Percentiles rank a stretch among this genome's conserved stretches.
Evolutionary conservation across 2,797 vertebrate genomes (phyloP).

Genomic region (Xenops minutus): DNA sequence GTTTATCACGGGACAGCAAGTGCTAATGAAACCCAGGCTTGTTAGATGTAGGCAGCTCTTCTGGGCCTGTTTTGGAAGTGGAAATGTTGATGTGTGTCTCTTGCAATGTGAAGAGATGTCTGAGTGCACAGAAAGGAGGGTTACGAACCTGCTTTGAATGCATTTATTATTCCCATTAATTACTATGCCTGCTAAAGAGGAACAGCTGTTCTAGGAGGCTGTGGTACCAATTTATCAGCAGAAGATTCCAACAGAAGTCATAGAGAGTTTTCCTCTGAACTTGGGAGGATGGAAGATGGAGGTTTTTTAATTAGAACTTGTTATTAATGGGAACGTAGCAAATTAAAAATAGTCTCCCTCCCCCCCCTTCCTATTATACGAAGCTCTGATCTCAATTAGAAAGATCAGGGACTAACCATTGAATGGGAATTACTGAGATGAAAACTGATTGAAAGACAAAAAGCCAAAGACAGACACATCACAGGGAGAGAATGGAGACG

Average conservation of each 20-base stretch:
- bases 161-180: constrained; percentile 74
- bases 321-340: constrained; percentile 79
- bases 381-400: constrained; percentile 81
- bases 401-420: constrained; percentile 76
- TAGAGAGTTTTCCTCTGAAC: constrained; percentile 71
- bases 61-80: constrained; percentile 19
- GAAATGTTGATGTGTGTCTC: constrained; percentile 51
- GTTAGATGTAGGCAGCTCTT: constrained; percentile 1
- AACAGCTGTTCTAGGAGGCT: constrained; percentile 72
- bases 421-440: constrained; percentile 73
- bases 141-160: constrained; percentile 65
- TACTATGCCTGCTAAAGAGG: constrained; percentile 72
- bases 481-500: background rate
- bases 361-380: constrained; percentile 65
- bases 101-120: constrained; percentile 54
- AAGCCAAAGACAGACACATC: constrained; percentile 28
- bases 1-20: background rate
- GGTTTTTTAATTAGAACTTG: constrained; percentile 80
- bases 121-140: constrained; percentile 43
- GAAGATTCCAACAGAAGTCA: constrained; percentile 68
- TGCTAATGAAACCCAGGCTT: background rate
- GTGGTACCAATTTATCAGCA: constrained; percentile 66
- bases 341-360: constrained; percentile 78
- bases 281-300: constrained; percentile 70
- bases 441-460: constrained; percentile 67